Conservation (phyloP, 1,140 invertebrate species). For the Megalonaias nervosa region DNA sequence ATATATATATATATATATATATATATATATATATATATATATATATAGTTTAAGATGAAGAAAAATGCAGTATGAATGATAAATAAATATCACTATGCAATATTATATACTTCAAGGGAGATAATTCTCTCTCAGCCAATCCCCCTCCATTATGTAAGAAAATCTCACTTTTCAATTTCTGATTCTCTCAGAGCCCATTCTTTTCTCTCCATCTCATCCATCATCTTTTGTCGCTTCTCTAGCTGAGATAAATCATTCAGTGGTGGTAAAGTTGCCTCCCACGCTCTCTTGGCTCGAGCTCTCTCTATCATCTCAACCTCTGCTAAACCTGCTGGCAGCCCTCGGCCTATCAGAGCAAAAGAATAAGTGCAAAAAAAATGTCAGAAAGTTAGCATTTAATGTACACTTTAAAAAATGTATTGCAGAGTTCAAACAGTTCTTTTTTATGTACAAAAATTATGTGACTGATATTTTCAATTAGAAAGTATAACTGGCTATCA, state of each 20-base stretch:
- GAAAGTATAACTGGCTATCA: too few species aligned
- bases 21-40: too few species aligned
- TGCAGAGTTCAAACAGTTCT: too few species aligned
- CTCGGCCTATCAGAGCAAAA: constrained; percentile 66
- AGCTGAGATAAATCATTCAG: constrained; percentile 73
- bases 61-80: too few species aligned
- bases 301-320: constrained; percentile 79
- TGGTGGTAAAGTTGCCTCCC: constrained; percentile 75
- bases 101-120: too few species aligned
- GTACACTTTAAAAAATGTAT: too few species aligned
- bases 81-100: constrained; percentile 9
- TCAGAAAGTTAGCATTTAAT: too few species aligned
- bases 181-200: constrained; percentile 80
- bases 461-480: too few species aligned
- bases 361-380: too few species aligned
- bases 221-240: constrained; percentile 74
- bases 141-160: background rate
- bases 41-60: too few species aligned
- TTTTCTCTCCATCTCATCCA: constrained; percentile 77
- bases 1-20: too few species aligned
- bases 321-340: constrained; percentile 77
- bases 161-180: constrained; percentile 72
- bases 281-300: constrained; percentile 74
- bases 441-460: too few species aligned
- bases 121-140: background rate